phyloP scores from a whole-genome alignment of 2,113 vertebrate species.

The Rafetus swinhoei region DNA sequence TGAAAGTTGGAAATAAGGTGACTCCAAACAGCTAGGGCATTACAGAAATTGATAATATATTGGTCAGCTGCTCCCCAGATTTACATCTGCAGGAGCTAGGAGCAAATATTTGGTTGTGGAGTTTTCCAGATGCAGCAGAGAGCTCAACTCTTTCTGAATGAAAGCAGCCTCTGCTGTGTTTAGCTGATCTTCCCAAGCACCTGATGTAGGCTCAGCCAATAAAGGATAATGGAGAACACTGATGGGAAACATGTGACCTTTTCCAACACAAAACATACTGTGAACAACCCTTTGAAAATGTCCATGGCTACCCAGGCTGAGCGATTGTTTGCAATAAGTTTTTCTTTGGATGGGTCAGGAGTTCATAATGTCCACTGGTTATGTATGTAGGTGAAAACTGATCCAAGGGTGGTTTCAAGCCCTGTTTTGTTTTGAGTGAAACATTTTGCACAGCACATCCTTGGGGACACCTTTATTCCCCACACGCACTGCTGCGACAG shows the following conservation, averaged over 20 bases:
- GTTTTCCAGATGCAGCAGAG: not conserved
- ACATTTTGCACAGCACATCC: not conserved
- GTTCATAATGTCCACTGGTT: not conserved
- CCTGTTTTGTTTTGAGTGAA: not conserved
- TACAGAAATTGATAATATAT: not conserved
- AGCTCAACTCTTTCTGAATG: not conserved
- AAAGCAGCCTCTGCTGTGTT: not conserved
- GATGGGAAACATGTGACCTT: not conserved
- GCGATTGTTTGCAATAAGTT: not conserved
- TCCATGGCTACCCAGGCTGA: not conserved
- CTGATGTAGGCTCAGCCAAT: not conserved
- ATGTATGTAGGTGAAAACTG: not conserved
- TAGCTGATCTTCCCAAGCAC: not conserved
- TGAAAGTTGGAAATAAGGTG: not conserved
- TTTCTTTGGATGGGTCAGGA: not conserved
- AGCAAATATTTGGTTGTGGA: not conserved
- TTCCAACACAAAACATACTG: not conserved
- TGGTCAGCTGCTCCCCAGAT: fast-evolving
- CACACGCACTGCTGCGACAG: not conserved
- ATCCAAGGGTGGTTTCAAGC: not conserved
- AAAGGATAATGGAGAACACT: not conserved
- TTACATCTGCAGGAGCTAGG: not conserved
- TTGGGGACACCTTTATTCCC: not conserved
- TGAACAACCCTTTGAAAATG: not conserved
- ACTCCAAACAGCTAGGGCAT: fast-evolving